These are phyloP conservation scores for Acanthosepion pharaonis DNA, from an alignment of 2,888 invertebrate genomes.

Conservation along the genomic window DNA sequence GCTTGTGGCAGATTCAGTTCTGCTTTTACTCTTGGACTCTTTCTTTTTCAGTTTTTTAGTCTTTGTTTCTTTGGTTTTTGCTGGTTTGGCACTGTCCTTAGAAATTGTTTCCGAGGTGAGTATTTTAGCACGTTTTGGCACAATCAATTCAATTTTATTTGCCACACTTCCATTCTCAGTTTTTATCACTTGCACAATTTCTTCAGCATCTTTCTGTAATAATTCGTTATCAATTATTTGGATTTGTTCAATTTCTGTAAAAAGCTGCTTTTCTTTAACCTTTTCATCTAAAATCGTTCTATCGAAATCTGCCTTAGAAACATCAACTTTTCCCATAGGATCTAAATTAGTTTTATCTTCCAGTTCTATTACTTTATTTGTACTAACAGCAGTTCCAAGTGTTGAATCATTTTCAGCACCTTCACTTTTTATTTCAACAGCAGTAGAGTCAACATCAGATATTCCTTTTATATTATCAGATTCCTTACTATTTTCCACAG, in stretches of 20 bases:
- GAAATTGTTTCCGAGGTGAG: background rate
- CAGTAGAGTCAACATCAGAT: constrained; percentile 39
- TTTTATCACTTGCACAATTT: constrained; percentile 34
- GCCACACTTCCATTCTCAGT: constrained; percentile 13
- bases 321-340: background rate
- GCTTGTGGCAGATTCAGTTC: background rate
- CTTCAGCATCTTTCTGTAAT: constrained; percentile 34
- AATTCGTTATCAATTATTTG: constrained; percentile 34
- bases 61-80: constrained; percentile 39
- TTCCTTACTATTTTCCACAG: background rate
- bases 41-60: constrained; percentile 39
- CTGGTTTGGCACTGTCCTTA: background rate
- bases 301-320: background rate
- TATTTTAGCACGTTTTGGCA: background rate
- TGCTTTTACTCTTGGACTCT: constrained; percentile 35
- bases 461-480: background rate
- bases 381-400: constrained; percentile 41
- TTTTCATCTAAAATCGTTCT: background rate
- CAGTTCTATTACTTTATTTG: background rate
- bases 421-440: constrained; percentile 24
- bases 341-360: background rate
- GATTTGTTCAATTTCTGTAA: constrained; percentile 12
- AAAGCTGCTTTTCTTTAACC: background rate
- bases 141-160: constrained; percentile 23
- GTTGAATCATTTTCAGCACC: constrained; percentile 35